Conservation (phyloP, 2,888 invertebrate genomes). For the Dione vanillae region DNA sequence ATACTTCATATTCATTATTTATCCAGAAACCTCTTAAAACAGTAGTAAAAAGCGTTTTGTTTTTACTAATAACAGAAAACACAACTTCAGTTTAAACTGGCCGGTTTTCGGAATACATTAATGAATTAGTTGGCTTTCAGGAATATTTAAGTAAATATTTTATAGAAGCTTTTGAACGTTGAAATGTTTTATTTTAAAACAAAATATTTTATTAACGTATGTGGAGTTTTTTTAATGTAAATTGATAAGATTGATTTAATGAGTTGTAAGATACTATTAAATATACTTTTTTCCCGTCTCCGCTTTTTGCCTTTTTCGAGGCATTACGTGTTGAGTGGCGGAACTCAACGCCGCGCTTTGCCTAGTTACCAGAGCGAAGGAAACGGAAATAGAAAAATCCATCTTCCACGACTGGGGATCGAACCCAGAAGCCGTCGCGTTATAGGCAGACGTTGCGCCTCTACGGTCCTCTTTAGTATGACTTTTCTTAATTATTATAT, state of each 20-base stretch:
- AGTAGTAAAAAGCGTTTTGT: constrained; percentile 77
- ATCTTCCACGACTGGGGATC: no score
- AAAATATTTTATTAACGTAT: constrained; percentile 18
- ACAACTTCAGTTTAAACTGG: constrained; percentile 41
- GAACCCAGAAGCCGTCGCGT: no score
- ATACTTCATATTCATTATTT: constrained; percentile 61
- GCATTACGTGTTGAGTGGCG: no score
- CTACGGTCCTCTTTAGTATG: no score
- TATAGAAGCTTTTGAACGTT: constrained; percentile 24
- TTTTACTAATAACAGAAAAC: constrained; percentile 72
- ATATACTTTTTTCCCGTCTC: no score
- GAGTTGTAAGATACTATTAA: no score
- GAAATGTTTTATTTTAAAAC: neutral
- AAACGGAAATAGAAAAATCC: no score
- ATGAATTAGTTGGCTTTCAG: constrained; percentile 29
- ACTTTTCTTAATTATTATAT: no score
- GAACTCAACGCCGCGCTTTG: no score
- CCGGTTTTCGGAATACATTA: constrained; percentile 34
- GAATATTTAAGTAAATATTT: constrained; percentile 17
- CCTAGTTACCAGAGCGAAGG: no score
- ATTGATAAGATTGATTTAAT: neutral
- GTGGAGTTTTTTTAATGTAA: neutral
- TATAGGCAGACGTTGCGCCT: no score
- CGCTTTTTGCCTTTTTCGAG: no score
- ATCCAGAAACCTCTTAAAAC: constrained; percentile 70